Conservation (phyloP, 92 coral and sea anemone genomes). For the Hydrozoanthus gracilis region DNA sequence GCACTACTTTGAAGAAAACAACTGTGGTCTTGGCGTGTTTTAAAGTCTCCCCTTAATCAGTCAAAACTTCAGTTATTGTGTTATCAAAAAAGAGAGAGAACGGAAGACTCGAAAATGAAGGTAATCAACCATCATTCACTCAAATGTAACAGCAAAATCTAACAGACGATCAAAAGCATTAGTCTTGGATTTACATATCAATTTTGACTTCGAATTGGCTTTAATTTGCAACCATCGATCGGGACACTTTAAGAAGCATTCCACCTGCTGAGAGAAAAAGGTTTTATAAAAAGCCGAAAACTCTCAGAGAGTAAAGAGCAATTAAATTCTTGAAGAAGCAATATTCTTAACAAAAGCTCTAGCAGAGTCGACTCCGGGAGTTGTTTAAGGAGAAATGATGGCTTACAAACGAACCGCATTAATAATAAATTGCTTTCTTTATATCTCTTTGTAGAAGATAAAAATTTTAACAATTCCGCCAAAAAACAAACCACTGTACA, state of each 20-base stretch:
- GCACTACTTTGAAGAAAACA: no score
- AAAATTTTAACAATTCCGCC: not conserved
- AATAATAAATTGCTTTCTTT: not conserved
- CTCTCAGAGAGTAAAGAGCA: not conserved
- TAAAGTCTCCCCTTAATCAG: no score
- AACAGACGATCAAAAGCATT: no score
- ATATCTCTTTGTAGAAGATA: not conserved
- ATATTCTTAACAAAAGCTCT: not conserved
- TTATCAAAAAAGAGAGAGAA: no score
- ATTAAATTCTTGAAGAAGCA: slow-evolving; percentile 1
- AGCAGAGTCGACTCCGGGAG: not conserved
- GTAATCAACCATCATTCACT: no score
- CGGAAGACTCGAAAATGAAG: no score
- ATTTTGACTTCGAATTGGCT: no score
- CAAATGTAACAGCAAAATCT: no score
- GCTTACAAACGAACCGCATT: not conserved
- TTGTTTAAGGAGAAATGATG: not conserved
- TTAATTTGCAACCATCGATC: no score
- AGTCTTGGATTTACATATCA: no score
- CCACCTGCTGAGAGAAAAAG: not conserved
- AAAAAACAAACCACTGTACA: not conserved
- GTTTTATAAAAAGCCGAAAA: not conserved
- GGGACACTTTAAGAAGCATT: not conserved
- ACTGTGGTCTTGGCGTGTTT: no score
- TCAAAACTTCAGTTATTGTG: no score